Evolutionary conservation across 2,797 vertebrate genomes (phyloP), one percentile per base, ranked within the genome.

Genomic region (Lemur catta): DNA sequence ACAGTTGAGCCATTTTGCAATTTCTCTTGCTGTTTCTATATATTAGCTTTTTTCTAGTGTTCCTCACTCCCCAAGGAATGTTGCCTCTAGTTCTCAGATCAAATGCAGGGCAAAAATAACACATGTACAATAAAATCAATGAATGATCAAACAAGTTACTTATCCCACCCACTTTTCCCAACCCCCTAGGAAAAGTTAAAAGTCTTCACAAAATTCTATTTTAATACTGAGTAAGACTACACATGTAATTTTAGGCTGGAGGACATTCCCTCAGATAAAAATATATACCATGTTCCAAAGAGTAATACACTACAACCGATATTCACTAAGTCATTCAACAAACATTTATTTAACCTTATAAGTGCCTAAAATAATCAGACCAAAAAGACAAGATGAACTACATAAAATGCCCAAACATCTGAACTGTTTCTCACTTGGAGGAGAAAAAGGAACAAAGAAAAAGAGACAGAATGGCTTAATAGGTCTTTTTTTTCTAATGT

Each of bases 41-140:
- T 18, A 61, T 69, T 61, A 80, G 57, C 80, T 79, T 74, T 80
- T 87, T 69, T 67, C 57, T 67, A n/a, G 20, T 59, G 33, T 57
- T 74, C n/a, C 67, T 69, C 33, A 87, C 11, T 87, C 11, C 22
- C 33, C 30, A 91, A 74, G 55, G 63, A 89, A 86, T 82, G 26
- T n/a, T 55, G 69, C 35, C 35, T 86, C 75, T 50, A 85, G 80
- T 48, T 86, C 48, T 86, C 75, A 90, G 74, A 30, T 86, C 74
- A 96, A 90, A 90, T 50, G 74, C 35, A 89, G 7, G 24, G n/a
- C 33, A 61, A 94, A 95, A 85, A 86, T 71, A 93, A 93, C 33
- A n/a, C 24, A 86, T 48, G 4, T 63, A 22, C 5, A 41, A 86
- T 74, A 84, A 84, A 78, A 22, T 57, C 61, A 91, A 65, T 52